These are phyloP conservation scores for Equus quagga DNA, from an alignment of 2,113 vertebrate genomes.

Conservation along the genomic window DNA sequence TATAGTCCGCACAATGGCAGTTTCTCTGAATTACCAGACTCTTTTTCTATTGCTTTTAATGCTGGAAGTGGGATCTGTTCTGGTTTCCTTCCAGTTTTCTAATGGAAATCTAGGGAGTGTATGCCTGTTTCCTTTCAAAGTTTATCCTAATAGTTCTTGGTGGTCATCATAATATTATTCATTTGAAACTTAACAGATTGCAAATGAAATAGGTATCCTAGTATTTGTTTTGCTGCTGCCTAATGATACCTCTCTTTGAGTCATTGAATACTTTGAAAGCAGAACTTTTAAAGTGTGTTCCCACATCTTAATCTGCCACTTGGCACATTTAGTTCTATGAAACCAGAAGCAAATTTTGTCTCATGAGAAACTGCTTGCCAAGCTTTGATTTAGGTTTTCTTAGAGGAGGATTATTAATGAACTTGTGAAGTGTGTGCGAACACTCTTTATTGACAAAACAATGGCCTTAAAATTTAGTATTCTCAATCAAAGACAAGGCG, in stretches of 20 bases:
- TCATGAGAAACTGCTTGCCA: slow-evolving; percentile 74
- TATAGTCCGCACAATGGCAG: not conserved
- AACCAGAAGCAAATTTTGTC: slow-evolving; percentile 72
- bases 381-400: slow-evolving; percentile 68
- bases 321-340: slow-evolving; percentile 69
- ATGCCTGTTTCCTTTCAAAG: not conserved
- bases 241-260: slow-evolving; percentile 40
- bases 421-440: slow-evolving; percentile 56
- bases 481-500: not conserved
- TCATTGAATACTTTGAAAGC: slow-evolving; percentile 58
- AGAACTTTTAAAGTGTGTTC: slow-evolving; percentile 64
- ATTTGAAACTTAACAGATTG: slow-evolving; percentile 8
- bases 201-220: not conserved
- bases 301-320: slow-evolving; percentile 49
- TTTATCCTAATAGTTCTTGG: slow-evolving; percentile 32
- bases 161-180: not conserved
- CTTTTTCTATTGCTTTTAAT: not conserved
- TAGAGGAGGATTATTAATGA: slow-evolving; percentile 84
- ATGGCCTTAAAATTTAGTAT: slow-evolving; percentile 76
- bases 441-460: slow-evolving; percentile 77
- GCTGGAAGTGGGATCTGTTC: not conserved
- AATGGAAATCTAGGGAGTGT: not conserved
- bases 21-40: slow-evolving; percentile 39
- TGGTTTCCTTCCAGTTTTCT: slow-evolving; percentile 8
- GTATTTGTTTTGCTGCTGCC: slow-evolving; percentile 39